These are phyloP conservation scores for Palythoa caribaeorum DNA, from an alignment of 92 coral and sea anemone species.

Conservation along the genomic window DNA sequence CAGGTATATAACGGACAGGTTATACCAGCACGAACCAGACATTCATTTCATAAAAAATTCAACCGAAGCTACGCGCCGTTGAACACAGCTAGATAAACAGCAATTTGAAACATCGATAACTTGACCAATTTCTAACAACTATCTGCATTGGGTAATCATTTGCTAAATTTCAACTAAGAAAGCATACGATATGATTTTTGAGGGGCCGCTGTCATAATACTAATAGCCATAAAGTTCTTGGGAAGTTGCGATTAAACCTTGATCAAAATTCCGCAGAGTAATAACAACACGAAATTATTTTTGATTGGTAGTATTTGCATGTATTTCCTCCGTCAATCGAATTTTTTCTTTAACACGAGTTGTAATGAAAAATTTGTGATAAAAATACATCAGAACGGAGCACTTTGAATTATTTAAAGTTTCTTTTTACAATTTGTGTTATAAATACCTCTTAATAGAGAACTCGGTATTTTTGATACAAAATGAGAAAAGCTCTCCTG, in stretches of 20 bases:
- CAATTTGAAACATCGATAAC: constrained; percentile 44
- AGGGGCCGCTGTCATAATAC: background rate
- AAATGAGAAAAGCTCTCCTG: constrained; percentile 69
- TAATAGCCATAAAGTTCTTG: background rate
- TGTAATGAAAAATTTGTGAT: constrained; percentile 72
- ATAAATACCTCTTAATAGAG: constrained; percentile 89
- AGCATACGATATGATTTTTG: background rate
- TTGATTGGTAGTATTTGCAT: constrained; percentile 36
- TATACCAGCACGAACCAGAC: constrained; percentile 33
- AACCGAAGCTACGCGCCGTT: constrained; percentile 82
- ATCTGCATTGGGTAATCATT: constrained; percentile 24
- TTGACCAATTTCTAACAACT: constrained; percentile 46
- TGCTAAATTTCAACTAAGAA: constrained; percentile 16
- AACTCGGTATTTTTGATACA: constrained; percentile 70
- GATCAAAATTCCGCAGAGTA: constrained; percentile 5
- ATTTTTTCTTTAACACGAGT: constrained; percentile 67
- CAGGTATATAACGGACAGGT: constrained; percentile 20
- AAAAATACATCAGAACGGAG: constrained; percentile 82
- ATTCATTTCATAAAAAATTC: constrained; percentile 82
- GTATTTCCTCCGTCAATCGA: constrained; percentile 68
- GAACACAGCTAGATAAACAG: constrained; percentile 89
- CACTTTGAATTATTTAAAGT: constrained; percentile 70
- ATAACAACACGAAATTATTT: constrained; percentile 24
- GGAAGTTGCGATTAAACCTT: constrained; percentile 1
- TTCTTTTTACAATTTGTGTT: constrained; percentile 83